Conservation (phyloP, 2,797 vertebrate genomes). For the Malacoraja senta region DNA sequence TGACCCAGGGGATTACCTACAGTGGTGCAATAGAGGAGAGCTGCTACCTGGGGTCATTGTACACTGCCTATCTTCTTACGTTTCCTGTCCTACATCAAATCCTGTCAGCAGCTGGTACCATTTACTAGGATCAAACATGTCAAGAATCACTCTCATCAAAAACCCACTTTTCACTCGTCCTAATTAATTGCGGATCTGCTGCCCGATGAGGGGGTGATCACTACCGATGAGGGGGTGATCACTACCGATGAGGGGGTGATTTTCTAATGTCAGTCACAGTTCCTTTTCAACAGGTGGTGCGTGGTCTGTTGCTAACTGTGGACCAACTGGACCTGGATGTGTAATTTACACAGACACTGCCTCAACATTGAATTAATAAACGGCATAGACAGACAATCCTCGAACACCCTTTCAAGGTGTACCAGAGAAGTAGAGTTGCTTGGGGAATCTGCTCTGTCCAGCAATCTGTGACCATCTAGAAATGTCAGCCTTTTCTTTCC, state of each 20-base stretch:
- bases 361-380: background rate
- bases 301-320: background rate
- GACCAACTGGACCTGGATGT: too few relatives aligned
- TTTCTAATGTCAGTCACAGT: too few relatives aligned
- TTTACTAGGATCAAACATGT: conserved; percentile 23
- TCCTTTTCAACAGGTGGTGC: background rate
- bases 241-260: background rate
- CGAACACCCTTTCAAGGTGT: background rate
- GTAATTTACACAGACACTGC: background rate
- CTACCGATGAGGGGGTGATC: too few relatives aligned
- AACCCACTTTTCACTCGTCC: background rate
- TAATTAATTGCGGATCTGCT: background rate
- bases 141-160: background rate
- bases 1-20: background rate
- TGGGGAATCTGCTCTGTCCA: background rate
- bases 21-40: background rate
- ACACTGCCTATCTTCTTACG: background rate
- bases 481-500: background rate
- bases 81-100: conserved; percentile 16
- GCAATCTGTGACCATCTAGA: too few relatives aligned
- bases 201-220: background rate
- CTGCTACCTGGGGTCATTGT: conserved; percentile 1
- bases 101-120: background rate
- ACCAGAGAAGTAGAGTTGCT: background rate
- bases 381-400: too few relatives aligned